Evolutionary conservation across 2,888 invertebrate species (phyloP).

Genomic region (Cephus pygmeus): DNA sequence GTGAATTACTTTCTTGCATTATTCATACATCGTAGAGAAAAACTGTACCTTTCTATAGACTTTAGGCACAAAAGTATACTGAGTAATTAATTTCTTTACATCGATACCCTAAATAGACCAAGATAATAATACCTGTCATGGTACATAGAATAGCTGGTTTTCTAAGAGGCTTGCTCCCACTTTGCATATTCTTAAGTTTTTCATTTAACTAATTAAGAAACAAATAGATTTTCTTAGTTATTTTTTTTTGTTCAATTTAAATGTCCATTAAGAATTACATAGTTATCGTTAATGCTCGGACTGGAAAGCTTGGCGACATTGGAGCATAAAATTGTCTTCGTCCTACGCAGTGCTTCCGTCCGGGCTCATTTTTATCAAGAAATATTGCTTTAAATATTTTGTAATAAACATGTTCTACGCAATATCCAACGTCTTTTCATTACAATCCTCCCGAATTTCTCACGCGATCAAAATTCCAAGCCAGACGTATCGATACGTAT

Average conservation of each 20-base stretch:
- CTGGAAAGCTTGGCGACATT: slow-evolving; percentile 1
- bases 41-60: background rate
- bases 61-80: background rate
- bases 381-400: slow-evolving; percentile 53
- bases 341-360: slow-evolving; percentile 8
- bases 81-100: background rate
- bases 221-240: background rate
- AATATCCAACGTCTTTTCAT: slow-evolving; percentile 16
- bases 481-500: background rate
- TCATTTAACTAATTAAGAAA: background rate
- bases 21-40: background rate
- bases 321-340: background rate
- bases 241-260: slow-evolving; percentile 14
- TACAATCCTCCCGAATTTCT: background rate
- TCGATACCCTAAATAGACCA: background rate
- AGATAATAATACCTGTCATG: background rate
- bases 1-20: background rate
- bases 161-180: background rate
- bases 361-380: slow-evolving; percentile 15
- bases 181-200: background rate
- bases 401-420: slow-evolving; percentile 57
- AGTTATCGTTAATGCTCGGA: slow-evolving; percentile 8
- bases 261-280: slow-evolving; percentile 12
- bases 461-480: background rate
- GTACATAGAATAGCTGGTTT: background rate